These are phyloP conservation scores for Nephrocerus scutellatus DNA, from an alignment of 2,888 invertebrate genomes.

Conservation along the genomic window DNA sequence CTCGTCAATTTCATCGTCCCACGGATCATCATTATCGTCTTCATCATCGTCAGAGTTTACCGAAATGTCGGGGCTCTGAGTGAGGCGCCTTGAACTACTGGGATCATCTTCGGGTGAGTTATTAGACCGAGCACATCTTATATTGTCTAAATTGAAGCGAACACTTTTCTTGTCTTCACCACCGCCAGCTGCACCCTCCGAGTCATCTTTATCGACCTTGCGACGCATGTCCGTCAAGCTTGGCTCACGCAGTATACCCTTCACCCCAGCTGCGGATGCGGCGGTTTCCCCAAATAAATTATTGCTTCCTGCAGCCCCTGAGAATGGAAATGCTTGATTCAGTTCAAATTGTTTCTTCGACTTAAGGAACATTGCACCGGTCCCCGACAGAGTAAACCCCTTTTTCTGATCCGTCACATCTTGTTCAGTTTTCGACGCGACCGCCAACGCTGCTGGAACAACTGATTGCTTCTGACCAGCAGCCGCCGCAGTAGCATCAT, in stretches of 20 bases:
- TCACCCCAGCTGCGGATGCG: conserved; percentile 41
- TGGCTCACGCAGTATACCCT: conserved; percentile 60
- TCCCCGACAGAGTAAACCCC: conserved; percentile 51
- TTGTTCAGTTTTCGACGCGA: conserved; percentile 33
- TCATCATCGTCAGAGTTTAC: conserved; percentile 35
- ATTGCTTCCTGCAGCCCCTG: conserved; percentile 15
- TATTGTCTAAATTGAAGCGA: conserved; percentile 53
- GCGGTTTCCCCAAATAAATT: conserved; percentile 21
- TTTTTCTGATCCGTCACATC: conserved; percentile 24
- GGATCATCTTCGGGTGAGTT: conserved; percentile 36
- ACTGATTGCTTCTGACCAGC: conserved; percentile 26
- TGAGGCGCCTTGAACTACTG: conserved; percentile 30
- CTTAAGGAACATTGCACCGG: conserved; percentile 59
- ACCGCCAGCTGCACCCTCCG: conserved; percentile 15
- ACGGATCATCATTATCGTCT: conserved; percentile 35
- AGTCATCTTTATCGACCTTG: conserved; percentile 29
- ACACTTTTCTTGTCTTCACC: conserved; percentile 70
- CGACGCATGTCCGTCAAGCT: conserved; percentile 44
- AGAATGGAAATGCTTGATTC: conserved; percentile 21
- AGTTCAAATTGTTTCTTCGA: conserved; percentile 42
- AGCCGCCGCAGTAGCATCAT: conserved; percentile 11
- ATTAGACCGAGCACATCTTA: conserved; percentile 26
- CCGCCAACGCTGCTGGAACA: conserved; percentile 48
- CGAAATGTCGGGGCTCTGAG: conserved; percentile 37
- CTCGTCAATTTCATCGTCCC: conserved; percentile 25